These are phyloP conservation scores for Smutsia temminckii DNA, from an alignment of 2,797 vertebrate genomes.

Conservation along the genomic window DNA sequence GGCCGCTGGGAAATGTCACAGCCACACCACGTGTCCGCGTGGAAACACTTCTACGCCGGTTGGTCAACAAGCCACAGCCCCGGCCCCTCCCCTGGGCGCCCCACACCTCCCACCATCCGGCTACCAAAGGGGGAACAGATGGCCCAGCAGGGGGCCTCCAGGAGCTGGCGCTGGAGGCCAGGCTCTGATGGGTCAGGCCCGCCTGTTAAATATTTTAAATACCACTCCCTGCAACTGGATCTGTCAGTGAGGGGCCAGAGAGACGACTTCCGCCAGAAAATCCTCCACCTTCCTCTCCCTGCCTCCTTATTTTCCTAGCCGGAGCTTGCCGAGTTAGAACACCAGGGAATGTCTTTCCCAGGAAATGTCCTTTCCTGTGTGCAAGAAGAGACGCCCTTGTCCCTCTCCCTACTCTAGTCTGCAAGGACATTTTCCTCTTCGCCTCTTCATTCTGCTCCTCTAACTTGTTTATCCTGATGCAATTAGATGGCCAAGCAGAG, in stretches of 20 bases:
- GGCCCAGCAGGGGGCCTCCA: slow-evolving; percentile 36
- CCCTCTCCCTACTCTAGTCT: neutral
- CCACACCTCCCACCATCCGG: neutral
- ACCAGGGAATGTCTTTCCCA: neutral
- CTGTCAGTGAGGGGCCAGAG: neutral
- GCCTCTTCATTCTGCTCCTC: neutral
- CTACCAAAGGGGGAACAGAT: neutral
- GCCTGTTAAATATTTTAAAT: slow-evolving; percentile 40
- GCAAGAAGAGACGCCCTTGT: neutral
- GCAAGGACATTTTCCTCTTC: neutral
- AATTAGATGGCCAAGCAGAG: neutral
- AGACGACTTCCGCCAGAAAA: neutral
- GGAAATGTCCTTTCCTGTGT: neutral
- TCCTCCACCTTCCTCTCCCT: neutral
- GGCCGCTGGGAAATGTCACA: neutral
- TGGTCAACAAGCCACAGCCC: neutral
- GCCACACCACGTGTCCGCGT: neutral
- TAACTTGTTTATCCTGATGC: neutral
- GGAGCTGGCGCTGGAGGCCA: neutral
- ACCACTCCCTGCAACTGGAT: neutral
- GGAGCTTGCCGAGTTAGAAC: neutral
- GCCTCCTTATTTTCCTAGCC: neutral
- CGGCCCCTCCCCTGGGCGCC: neutral
- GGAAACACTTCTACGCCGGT: neutral
- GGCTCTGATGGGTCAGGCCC: neutral